Conservation (phyloP, 2,113 vertebrate species). For the Indicator indicator region DNA sequence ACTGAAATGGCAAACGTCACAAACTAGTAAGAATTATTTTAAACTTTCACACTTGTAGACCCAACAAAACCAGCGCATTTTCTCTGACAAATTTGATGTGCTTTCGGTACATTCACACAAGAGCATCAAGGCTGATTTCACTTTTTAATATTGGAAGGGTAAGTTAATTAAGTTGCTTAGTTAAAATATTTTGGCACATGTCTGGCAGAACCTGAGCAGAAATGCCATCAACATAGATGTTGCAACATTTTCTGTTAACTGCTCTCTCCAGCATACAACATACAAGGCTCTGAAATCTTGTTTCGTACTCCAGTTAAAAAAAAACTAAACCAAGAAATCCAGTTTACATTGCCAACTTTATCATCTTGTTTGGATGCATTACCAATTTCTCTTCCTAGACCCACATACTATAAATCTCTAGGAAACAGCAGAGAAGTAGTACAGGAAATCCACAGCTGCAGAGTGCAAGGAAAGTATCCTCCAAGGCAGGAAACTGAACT, state of each 20-base stretch:
- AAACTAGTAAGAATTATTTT: background rate
- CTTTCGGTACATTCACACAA: background rate
- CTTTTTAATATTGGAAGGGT: background rate
- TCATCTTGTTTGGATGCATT: background rate
- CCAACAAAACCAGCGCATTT: background rate
- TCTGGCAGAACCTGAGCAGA: background rate
- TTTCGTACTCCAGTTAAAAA: background rate
- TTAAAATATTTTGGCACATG: conserved; percentile 11
- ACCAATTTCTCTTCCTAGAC: background rate
- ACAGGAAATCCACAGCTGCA: background rate
- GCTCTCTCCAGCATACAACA: background rate
- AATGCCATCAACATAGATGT: background rate
- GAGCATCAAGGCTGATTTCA: background rate
- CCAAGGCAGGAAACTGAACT: background rate
- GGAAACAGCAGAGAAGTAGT: background rate
- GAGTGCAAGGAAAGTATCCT: background rate
- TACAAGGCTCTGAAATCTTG: background rate
- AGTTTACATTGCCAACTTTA: background rate
- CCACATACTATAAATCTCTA: background rate
- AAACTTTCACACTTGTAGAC: background rate
- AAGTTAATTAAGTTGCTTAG: background rate
- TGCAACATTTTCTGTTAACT: background rate
- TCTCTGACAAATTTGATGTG: background rate
- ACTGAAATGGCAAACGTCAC: background rate
- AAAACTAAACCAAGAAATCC: background rate